Percentiles rank a stretch among this genome's conserved stretches.
phyloP scores from a whole-genome alignment of 2,888 invertebrate species.

The Fragum sueziense region DNA sequence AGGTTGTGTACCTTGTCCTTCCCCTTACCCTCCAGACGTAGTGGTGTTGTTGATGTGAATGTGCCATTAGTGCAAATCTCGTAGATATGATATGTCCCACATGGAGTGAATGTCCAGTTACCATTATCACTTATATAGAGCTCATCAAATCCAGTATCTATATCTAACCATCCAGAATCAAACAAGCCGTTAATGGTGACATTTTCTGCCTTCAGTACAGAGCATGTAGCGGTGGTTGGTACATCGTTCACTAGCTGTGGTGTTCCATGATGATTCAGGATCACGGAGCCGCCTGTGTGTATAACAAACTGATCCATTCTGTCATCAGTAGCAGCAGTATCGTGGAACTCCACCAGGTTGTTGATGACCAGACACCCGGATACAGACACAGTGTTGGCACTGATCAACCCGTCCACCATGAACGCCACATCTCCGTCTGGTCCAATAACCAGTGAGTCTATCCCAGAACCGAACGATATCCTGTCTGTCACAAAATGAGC shows the following conservation, averaged over 20 bases:
- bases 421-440: conserved; percentile 57
- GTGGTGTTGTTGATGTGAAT: conserved; percentile 55
- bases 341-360: conserved; percentile 61
- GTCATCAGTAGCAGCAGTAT: conserved; percentile 29
- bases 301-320: conserved; percentile 57
- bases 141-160: conserved; percentile 50
- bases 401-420: conserved; percentile 58
- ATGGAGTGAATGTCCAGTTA: conserved; percentile 63
- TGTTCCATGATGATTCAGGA: conserved; percentile 43
- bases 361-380: conserved; percentile 60
- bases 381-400: conserved; percentile 54
- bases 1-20: conserved; percentile 52
- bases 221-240: conserved; percentile 36
- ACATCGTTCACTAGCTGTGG: conserved; percentile 34
- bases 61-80: conserved; percentile 60
- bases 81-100: conserved; percentile 49
- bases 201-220: conserved; percentile 53
- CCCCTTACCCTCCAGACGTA: conserved; percentile 58
- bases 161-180: conserved; percentile 44
- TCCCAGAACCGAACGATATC: conserved; percentile 59
- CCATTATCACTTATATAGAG: conserved; percentile 57
- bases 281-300: conserved; percentile 50
- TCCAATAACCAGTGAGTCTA: conserved; percentile 57
- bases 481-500: conserved; percentile 59
- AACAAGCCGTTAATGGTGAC: conserved; percentile 61